Evolutionary conservation across 2,113 vertebrate species (phyloP).

Genomic region (Hypocryptadius cinnamomeus): DNA sequence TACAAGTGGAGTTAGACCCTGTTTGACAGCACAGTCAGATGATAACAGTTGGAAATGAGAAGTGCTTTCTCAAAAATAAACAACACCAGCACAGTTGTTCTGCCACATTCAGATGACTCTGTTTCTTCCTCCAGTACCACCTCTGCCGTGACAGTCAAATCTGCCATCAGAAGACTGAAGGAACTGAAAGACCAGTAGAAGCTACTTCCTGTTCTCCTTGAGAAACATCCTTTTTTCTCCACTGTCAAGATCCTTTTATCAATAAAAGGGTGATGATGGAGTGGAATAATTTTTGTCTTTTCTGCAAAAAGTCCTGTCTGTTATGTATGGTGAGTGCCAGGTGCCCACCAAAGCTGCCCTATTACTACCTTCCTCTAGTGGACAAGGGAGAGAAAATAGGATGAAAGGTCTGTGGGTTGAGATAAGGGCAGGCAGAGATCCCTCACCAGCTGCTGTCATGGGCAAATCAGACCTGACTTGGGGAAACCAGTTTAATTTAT

Average conservation of each 20-base stretch:
- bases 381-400: not conserved
- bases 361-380: not conserved
- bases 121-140: conserved; percentile 82
- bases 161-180: conserved; percentile 97
- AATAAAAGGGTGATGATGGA: conserved; percentile 48
- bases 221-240: not conserved
- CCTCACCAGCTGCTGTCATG: not conserved
- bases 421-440: not conserved
- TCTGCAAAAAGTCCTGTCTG: not conserved
- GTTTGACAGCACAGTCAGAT: not conserved
- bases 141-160: conserved; percentile 97
- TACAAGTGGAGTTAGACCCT: not conserved
- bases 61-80: not conserved
- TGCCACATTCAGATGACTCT: not conserved
- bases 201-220: not conserved
- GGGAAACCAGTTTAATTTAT: not conserved
- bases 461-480: not conserved
- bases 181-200: conserved; percentile 97
- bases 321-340: not conserved
- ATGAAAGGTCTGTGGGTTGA: not conserved
- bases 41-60: not conserved
- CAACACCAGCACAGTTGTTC: not conserved
- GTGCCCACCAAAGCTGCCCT: not conserved
- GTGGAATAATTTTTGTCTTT: not conserved
- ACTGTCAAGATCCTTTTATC: not conserved